phyloP scores from a whole-genome alignment of 1,140 invertebrate species.

The Pseudomyrmex pallidus region DNA sequence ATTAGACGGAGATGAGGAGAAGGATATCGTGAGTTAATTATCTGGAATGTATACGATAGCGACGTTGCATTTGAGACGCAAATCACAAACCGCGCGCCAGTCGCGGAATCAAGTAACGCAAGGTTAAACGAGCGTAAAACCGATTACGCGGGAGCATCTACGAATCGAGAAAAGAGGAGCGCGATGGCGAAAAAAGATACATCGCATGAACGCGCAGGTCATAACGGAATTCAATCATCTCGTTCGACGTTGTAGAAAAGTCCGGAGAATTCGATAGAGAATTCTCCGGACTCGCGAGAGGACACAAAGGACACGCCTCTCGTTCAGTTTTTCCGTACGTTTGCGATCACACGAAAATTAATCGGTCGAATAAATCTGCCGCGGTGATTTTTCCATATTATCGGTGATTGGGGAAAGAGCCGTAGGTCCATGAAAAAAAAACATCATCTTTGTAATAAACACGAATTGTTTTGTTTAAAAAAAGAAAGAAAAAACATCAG shows the following conservation, averaged over 20 bases:
- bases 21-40: constrained; percentile 38
- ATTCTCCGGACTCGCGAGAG: neutral
- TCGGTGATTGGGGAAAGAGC: neutral
- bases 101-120: constrained; percentile 4
- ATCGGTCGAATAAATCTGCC: constrained; percentile 11
- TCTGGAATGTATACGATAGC: constrained; percentile 46
- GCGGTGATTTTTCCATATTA: too few relatives aligned
- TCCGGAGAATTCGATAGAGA: neutral
- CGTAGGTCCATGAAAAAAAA: constrained; percentile 14
- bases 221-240: constrained; percentile 32
- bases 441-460: neutral
- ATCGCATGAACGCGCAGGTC: neutral
- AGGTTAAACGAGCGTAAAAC: constrained; percentile 55
- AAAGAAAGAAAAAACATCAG: neutral
- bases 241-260: constrained; percentile 36
- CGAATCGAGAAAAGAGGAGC: constrained; percentile 18
- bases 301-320: constrained; percentile 37
- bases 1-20: neutral
- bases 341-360: constrained; percentile 43
- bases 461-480: constrained; percentile 10
- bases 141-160: constrained; percentile 34
- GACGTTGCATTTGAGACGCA: constrained; percentile 5
- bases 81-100: constrained; percentile 8
- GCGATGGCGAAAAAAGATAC: constrained; percentile 12
- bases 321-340: neutral